Base-by-base conservation (phyloP, 2,888 invertebrate species). In the Stegophylla sp. region DNA sequence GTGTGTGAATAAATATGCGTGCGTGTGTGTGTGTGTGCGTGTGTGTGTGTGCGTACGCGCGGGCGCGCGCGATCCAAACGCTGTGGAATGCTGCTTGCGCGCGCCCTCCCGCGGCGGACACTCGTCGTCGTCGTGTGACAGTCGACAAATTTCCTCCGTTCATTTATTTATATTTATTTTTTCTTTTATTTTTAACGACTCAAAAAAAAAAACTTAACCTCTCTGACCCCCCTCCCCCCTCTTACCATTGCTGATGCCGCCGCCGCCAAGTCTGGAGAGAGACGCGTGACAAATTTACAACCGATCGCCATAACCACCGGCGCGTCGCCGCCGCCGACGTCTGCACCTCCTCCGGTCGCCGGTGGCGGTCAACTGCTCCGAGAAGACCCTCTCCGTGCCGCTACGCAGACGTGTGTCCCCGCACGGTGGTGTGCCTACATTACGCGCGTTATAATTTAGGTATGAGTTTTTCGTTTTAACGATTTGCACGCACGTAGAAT, bases 101-200 rank as follows among this genome's bases (percentile, higher is more conserved):
- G 75, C 75, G 66, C 66, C 28, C 67, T 48, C 79, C 51, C 79
- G 61, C 48, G 69, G 59, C 59, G 48, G 59, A 69, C 56, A 71
- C 56, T 45, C 69, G 75, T 53, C 64, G 73, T 41, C 75, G 53
- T 66, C 53, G 56, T 23, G 61, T 79, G 79, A 79, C 79, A 51
- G 67, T 71, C 79, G 69, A 79, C 79, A 71, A 79, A 79, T 79
- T 79, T 79, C 43, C 53, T n/a, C 34, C 15, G 34, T 48, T 48
- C 34, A 15, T 61, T 17, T 69, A 51, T 28, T 69, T 28, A 13
- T 26, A n/a, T 41, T 43, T n/a, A 15, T 63, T 51, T 28, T 13
- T 51, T n/a, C 51, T 43, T 20, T 43, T 53, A 34, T 64, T 66
- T 53, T 59, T 59, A 59, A 74, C 74, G 74, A 63, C 48, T 26